These are phyloP conservation scores for Myrmecophaga tridactyla DNA, from an alignment of 2,113 vertebrate species.

Conservation along the genomic window DNA sequence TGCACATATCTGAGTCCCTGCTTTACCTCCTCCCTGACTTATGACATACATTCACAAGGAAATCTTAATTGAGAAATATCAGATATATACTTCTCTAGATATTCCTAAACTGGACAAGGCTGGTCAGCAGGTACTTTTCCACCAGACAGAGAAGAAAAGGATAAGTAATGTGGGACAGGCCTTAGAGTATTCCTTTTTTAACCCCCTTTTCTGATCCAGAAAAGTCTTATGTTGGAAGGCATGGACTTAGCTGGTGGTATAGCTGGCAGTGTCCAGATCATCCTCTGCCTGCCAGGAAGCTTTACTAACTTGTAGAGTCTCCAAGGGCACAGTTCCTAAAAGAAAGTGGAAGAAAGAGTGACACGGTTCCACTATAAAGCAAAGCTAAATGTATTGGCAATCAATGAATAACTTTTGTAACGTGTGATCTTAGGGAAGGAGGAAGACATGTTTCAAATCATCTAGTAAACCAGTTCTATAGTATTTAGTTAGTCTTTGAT, in stretches of 20 bases:
- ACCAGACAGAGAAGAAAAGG: background rate
- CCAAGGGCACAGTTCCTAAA: background rate
- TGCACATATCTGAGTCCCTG: too few relatives aligned
- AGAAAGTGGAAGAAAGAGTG: background rate
- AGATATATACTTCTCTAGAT: background rate
- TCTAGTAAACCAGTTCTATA: background rate
- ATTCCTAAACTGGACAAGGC: background rate
- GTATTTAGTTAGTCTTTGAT: background rate
- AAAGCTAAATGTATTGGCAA: background rate
- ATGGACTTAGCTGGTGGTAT: background rate
- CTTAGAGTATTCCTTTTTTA: background rate
- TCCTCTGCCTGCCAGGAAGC: background rate
- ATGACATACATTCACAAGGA: background rate
- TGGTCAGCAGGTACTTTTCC: background rate
- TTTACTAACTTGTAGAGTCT: background rate
- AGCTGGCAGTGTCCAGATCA: background rate
- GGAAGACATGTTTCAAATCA: background rate
- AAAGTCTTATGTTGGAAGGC: background rate
- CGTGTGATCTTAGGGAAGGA: background rate
- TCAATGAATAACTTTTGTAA: conserved; percentile 2
- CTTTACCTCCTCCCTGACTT: background rate
- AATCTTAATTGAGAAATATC: background rate
- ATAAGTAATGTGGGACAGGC: background rate
- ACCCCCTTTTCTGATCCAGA: background rate
- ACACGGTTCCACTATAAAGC: background rate